Evolutionary conservation across 2,113 vertebrate species (phyloP), one percentile per base, ranked within the genome.

Genomic region (Hyaena hyaena): DNA sequence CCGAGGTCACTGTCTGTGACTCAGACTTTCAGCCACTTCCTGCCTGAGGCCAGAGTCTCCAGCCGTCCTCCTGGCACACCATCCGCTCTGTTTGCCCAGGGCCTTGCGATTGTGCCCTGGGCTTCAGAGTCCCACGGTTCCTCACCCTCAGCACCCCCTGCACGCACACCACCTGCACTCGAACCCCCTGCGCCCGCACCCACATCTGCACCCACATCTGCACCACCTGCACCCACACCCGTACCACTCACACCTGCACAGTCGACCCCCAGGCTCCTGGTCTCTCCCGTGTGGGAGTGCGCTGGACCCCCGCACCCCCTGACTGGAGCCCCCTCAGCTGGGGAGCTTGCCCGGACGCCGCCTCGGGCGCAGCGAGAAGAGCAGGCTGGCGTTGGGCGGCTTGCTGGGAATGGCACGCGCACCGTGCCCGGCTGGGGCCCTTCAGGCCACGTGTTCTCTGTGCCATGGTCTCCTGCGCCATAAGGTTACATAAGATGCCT

Each of bases 1-100:
- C 45, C 14, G 0, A 0, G 1, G 48, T 4, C 76, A 35, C 33
- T 1, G 17, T 2, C 50, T 58, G 17, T 10, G 31, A 73, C 28
- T 24, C 80, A 48, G 73, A 81, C 45, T 63, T 45, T n/a, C 17
- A 15, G 16, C 82, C 33, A n/a, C 33, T 71, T 69, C 26, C 73
- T 53, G 80, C 43, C 9, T 5, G 4, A 0, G 1, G 6, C 39
- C 79, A 5, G 19, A 55, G 63, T 58, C n/a, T 33, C n/a, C 58
- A 53, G 58, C 15, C 31, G 33, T 31, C 55, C 66, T 66, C 45
- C 81, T 14, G 10, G 74, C 39, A 33, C 17, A n/a, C 26, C 33
- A 5, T 43, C 53, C 65, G 3, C 15, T 43, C 43, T 23, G 53
- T 43, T 26, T 21, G 16, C 93, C 66, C 1, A 0, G 55, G 24